phyloP scores from a whole-genome alignment of 2,797 vertebrate species.

The Dryobates pubescens region DNA sequence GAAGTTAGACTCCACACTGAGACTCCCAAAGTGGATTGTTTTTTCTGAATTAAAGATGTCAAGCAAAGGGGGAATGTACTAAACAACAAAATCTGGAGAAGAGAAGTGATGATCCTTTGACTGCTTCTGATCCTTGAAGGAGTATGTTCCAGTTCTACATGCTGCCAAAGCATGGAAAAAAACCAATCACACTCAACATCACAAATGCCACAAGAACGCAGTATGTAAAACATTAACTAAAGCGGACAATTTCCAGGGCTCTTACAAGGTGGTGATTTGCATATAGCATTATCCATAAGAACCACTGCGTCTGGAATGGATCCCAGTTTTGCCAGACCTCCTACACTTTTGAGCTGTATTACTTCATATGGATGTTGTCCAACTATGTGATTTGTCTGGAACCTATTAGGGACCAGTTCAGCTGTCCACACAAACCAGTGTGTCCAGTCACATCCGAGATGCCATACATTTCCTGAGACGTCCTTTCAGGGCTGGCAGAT shows the following conservation, averaged over 20 bases:
- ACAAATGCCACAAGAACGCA: neutral
- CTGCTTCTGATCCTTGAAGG: neutral
- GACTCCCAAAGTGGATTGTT: neutral
- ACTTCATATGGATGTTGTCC: neutral
- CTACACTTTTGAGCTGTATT: neutral
- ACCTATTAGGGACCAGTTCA: neutral
- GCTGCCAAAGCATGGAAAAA: neutral
- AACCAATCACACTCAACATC: neutral
- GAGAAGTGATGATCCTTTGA: neutral
- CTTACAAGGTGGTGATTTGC: neutral
- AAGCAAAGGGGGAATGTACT: neutral
- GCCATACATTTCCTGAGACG: neutral
- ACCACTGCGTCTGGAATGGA: neutral
- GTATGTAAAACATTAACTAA: neutral
- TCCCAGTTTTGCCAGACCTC: neutral
- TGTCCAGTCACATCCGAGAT: neutral
- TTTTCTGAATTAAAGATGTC: neutral
- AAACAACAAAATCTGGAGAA: neutral
- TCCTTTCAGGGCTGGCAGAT: neutral
- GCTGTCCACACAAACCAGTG: neutral
- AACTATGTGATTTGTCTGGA: neutral
- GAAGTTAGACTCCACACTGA: neutral
- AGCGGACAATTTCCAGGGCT: neutral
- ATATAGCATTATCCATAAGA: neutral
- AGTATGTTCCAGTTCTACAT: neutral